Base-by-base conservation (phyloP, 2,797 vertebrate species). In the Aphelocoma californica region DNA sequence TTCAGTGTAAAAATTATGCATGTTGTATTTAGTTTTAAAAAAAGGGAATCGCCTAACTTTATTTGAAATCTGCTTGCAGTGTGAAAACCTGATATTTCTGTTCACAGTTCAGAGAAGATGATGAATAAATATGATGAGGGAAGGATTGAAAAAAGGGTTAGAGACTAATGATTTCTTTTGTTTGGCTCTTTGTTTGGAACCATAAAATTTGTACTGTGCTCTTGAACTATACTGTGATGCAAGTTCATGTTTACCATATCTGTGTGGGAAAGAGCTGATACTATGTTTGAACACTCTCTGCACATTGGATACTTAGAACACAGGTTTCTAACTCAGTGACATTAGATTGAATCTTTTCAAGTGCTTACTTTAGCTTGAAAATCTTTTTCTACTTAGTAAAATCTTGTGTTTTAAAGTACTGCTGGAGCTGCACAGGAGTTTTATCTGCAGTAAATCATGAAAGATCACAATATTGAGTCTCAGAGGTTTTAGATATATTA, bases 401-500 rank as follows among this genome's bases (percentile, higher is more conserved):
- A 84, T 77, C 56, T 54, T 91, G 12, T 87, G 78, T 87, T 95
- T 95, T 96, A 95, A 94, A 95, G 58, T 86, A 73, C 66, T 95
- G 20, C 81, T 84, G 69, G 57, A 92, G 32, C 47, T 71, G 47
- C 66, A 85, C 26, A 71, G 86, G 83, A 75, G 28, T 93, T 92
- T 91, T 89, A 54, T 92, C 92, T 77, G 57, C 60, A 53, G 84
- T 95, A 96, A 97, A 96, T 97, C 71, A 83, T 64, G 73, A 90
- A 95, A 96, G 66, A 96, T 96, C 84, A 95, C 61, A 92, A 88
- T 93, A 95, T 86, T 89, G 72, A 95, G 73, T 96, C 95, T 97
- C 91, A 61, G 81, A 96, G 83, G 88, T 93, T 97, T 98, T 95
- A 95, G 85, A 48, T 81, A 77, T 75, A 96, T 97, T 97, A 97